Base-by-base conservation (phyloP, 2,113 vertebrate species). In the Aleadryas rufinucha region DNA sequence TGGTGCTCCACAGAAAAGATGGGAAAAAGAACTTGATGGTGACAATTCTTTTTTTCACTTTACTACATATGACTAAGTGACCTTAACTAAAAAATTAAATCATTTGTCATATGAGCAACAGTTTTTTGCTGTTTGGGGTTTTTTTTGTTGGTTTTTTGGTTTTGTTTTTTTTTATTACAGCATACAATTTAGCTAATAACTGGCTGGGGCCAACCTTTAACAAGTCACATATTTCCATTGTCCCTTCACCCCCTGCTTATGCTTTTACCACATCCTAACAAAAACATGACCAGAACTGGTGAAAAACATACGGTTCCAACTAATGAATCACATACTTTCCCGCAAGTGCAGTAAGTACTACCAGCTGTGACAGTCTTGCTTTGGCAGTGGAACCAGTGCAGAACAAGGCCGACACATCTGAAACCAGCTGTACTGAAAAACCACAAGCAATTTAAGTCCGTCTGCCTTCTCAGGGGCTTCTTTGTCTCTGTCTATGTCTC, bases 231-330 rank as follows among this genome's bases (percentile, higher is more conserved):
- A 98, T 98, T 98, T 97, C 98, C 97, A 98, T 97, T 98, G 98
- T 98, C 98, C 98, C 98, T 97, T 98, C 98, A 98, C 98, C 98
- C 98, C 98, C 99, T 98, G 99, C 99, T 99, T 99, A 99, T 99
- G 98, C 99, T 99, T 99, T 99, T 99, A 99, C 99, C 99, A 99
- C 99, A 99, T 99, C 99, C 99, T 99, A 99, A 99, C 99, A 99
- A 99, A 99, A 99, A 99, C 99, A 99, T 98, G 98, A 98, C 98
- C 99, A 98, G 98, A 98, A 98, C 98, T 99, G 98, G 99, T 98
- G 98, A 98, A 99, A 99, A 99, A 99, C 99, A 99, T 98, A 98
- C 98, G 98, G 98, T 98, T 98, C 98, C 98, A 98, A 98, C 98
- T 99, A 99, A 99, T 99, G 99, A 99, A 99, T 99, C 99, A 99